A percentile compares a stretch with the other conserved stretches of the same genome.
These are phyloP conservation scores for Petrolisthes cinctipes DNA, from an alignment of 2,888 invertebrate genomes.

Conservation along the genomic window DNA sequence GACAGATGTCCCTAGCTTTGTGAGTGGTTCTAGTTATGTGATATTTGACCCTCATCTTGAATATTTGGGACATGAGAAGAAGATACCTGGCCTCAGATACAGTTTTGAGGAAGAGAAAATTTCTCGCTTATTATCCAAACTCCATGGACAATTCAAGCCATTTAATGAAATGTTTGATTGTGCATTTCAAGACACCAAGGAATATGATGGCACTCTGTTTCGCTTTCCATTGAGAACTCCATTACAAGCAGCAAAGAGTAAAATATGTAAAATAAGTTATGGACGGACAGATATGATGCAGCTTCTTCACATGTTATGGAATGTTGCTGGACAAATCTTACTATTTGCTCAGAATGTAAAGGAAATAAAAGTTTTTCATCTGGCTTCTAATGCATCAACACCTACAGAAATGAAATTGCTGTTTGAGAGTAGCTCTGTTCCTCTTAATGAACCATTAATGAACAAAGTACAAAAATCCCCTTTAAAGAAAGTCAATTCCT, in stretches of 20 bases:
- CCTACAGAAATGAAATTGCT: too few species aligned
- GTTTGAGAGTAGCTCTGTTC: too few species aligned
- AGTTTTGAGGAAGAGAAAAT: slow-evolving; percentile 18
- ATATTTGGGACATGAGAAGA: slow-evolving; percentile 3
- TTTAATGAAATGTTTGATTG: slow-evolving; percentile 37
- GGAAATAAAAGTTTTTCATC: too few species aligned
- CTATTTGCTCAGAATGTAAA: too few species aligned
- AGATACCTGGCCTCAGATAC: slow-evolving; percentile 21
- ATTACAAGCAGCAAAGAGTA: slow-evolving; percentile 32
- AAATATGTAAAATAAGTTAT: slow-evolving; percentile 33
- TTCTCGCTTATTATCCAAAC: slow-evolving; percentile 23
- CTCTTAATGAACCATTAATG: not conserved
- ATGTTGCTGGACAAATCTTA: too few species aligned
- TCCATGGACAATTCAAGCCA: slow-evolving; percentile 41
- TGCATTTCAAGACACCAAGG: not conserved
- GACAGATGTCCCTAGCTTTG: slow-evolving; percentile 44
- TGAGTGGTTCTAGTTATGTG: slow-evolving; percentile 42
- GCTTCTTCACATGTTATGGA: too few species aligned
- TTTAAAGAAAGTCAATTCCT: not conserved
- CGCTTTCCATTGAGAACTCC: slow-evolving; percentile 41
- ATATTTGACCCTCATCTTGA: slow-evolving; percentile 47
- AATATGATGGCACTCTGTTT: slow-evolving; percentile 35
- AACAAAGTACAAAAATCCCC: not conserved
- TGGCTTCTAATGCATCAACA: too few species aligned
- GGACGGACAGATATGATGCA: not conserved